Evolutionary conservation across 2,113 vertebrate genomes (phyloP).

Genomic region (Alexandromys fortis): DNA sequence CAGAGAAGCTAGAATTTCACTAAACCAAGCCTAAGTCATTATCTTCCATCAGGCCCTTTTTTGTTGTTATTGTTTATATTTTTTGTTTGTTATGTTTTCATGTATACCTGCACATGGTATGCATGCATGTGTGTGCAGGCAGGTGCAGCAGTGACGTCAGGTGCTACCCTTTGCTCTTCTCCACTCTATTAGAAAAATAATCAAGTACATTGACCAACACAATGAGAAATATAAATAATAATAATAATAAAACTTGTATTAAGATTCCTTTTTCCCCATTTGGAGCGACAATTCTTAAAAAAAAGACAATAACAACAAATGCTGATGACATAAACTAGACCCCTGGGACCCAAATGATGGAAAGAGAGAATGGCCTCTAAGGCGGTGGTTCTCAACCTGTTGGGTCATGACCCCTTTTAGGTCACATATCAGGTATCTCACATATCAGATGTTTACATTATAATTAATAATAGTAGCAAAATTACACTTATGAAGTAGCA

Average conservation of each 20-base stretch:
- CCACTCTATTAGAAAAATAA: neutral
- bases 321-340: too few relatives aligned
- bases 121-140: neutral
- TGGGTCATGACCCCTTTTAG: neutral
- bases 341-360: too few relatives aligned
- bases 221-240: too few relatives aligned
- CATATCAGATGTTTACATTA: neutral
- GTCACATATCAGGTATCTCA: neutral
- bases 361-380: neutral
- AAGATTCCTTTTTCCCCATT: too few relatives aligned
- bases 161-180: neutral
- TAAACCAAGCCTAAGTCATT: neutral
- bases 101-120: neutral
- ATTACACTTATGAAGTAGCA: neutral
- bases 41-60: neutral
- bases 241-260: too few relatives aligned
- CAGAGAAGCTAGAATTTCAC: neutral
- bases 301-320: too few relatives aligned
- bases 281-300: too few relatives aligned
- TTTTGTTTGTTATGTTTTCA: neutral
- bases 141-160: neutral
- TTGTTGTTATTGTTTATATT: neutral
- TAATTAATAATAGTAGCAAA: neutral
- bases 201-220: too few relatives aligned
- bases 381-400: neutral